These are phyloP conservation scores for Gastrophryne carolinensis DNA, from an alignment of 2,797 vertebrate genomes.

Conservation along the genomic window DNA sequence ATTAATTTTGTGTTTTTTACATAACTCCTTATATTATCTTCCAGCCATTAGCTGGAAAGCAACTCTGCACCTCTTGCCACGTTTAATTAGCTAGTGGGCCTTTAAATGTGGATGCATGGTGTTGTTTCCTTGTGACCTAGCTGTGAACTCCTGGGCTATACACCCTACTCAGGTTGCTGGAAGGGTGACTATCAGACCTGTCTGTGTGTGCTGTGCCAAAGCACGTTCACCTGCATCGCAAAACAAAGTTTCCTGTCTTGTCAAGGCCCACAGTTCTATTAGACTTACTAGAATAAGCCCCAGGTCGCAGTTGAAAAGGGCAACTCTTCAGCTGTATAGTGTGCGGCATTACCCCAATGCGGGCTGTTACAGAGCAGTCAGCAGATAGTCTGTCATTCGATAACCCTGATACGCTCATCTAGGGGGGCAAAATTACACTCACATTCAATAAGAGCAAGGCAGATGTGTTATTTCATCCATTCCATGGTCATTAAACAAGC, in stretches of 20 bases:
- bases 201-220: neutral
- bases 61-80: too few species aligned
- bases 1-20: too few species aligned
- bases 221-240: neutral
- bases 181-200: neutral
- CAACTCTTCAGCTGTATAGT: neutral
- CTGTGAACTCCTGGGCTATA: neutral
- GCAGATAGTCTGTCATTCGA: neutral
- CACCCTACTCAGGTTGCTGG: neutral
- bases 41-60: too few species aligned
- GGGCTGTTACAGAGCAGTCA: neutral
- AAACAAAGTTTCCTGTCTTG: neutral
- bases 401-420: neutral
- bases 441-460: neutral
- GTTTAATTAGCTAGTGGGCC: too few species aligned
- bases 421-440: slow-evolving; percentile 1
- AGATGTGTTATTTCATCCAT: neutral
- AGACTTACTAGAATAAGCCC: neutral
- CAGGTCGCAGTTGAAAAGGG: neutral
- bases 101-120: too few species aligned
- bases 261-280: neutral
- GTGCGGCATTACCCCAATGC: neutral
- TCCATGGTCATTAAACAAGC: too few species aligned
- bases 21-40: too few species aligned
- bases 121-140: neutral